phyloP scores from a whole-genome alignment of 1,140 invertebrate genomes.

The Macrosteles quadrilineatus region DNA sequence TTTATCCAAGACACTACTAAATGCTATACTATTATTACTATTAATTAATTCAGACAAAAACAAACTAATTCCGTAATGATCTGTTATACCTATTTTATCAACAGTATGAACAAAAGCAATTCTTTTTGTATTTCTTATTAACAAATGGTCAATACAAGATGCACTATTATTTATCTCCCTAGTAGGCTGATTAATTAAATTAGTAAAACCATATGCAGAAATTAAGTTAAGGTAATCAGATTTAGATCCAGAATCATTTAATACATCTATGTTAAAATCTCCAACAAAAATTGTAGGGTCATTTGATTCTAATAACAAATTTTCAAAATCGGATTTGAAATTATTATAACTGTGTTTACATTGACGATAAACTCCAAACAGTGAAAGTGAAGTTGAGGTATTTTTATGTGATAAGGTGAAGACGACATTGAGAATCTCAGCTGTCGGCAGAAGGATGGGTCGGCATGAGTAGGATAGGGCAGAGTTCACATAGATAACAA shows the following conservation, averaged over 20 bases:
- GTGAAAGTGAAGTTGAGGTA: neutral
- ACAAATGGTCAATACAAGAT: neutral
- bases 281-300: neutral
- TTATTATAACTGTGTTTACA: neutral
- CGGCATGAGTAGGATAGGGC: neutral
- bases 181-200: neutral
- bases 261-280: neutral
- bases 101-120: no score
- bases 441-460: neutral
- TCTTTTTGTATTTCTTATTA: neutral
- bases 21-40: no score
- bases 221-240: neutral
- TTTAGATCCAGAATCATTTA: neutral
- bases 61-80: no score
- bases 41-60: no score
- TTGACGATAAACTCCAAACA: neutral
- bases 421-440: neutral
- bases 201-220: neutral
- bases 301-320: neutral
- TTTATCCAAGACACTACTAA: no score
- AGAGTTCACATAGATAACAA: conserved; percentile 2
- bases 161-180: neutral
- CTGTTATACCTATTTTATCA: no score
- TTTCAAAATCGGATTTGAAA: neutral
- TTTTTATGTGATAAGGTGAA: neutral